Evolutionary conservation across 2,113 vertebrate genomes (phyloP), one percentile per base, ranked within the genome.

Genomic region (Neodontobutis hainanensis): DNA sequence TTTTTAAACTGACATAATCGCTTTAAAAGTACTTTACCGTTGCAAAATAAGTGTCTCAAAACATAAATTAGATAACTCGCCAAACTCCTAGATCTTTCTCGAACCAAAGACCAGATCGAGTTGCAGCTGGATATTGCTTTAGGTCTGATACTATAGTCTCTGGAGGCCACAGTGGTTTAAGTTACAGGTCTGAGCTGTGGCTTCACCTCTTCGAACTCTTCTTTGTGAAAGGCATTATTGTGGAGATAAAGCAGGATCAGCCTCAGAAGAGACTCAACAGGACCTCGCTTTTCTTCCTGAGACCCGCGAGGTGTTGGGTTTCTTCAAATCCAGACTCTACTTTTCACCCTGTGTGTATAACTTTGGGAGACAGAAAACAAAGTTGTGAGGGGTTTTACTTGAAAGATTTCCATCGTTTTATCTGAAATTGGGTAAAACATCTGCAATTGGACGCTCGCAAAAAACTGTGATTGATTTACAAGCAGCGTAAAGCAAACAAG

Each of bases 281-380:
- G 19, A 4, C 36, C 36, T 27, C 32, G 15, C 69, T 65, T 55
- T 55, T 7, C 14, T 72, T 68, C 83, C 78, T 73, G 45, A 68
- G 72, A 84, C 82, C 73, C 43, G 43, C 53, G 6, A 16, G 44
- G 84, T 78, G 84, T 89, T 81, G 57, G 40, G 74, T 88, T 80
- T 43, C 83, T 62, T 78, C 75, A 66, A 85, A 86, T 81, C 67
- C 49, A 48, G 40, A 46, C 51, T 43, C 34, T 27, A 27, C 19
- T 27, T 27, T 27, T 3, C 19, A 27, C 19, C 19, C 3, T 27
- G 19, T 27, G 19, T 27, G 19, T 27, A 27, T 27, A 27, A 27
- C 19, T 27, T 27, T 27, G 19, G 19, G 19, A 27, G 19, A 27
- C 19, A 27, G 19, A 27, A 27, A 27, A 27, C 19, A 2, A 27